Evolutionary conservation across 2,113 vertebrate species (phyloP).

Genomic region (Mesitornis unicolor): DNA sequence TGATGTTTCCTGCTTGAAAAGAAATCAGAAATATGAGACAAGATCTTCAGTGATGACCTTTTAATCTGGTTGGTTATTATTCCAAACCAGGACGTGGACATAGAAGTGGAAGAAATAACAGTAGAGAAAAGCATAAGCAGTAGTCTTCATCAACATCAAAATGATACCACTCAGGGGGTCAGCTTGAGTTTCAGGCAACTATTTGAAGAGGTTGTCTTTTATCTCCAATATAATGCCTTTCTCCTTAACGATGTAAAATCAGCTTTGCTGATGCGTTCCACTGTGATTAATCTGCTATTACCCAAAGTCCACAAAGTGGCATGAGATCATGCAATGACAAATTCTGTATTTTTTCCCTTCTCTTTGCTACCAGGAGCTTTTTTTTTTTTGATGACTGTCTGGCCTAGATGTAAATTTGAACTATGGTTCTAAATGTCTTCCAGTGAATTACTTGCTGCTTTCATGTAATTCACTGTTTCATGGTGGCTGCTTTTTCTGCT

Average conservation of each 20-base stretch:
- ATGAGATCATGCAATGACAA: conserved; percentile 33
- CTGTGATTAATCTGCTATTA: conserved; percentile 36
- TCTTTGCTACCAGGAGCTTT: not conserved
- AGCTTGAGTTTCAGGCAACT: not conserved
- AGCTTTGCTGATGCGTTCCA: not conserved
- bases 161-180: not conserved
- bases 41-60: not conserved
- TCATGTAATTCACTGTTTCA: conserved; percentile 21
- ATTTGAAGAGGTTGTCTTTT: not conserved
- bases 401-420: not conserved
- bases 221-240: not conserved
- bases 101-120: not conserved
- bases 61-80: not conserved
- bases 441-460: conserved; percentile 23
- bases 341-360: not conserved
- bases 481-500: conserved; percentile 23
- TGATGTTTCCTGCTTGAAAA: not conserved
- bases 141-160: not conserved
- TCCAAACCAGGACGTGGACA: not conserved
- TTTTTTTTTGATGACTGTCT: not conserved
- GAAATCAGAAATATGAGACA: not conserved
- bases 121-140: not conserved
- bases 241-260: not conserved
- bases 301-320: not conserved
- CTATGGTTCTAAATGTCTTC: conserved; percentile 12